These are phyloP conservation scores for Vombatus ursinus DNA, from an alignment of 2,113 vertebrate species.

Conservation along the genomic window DNA sequence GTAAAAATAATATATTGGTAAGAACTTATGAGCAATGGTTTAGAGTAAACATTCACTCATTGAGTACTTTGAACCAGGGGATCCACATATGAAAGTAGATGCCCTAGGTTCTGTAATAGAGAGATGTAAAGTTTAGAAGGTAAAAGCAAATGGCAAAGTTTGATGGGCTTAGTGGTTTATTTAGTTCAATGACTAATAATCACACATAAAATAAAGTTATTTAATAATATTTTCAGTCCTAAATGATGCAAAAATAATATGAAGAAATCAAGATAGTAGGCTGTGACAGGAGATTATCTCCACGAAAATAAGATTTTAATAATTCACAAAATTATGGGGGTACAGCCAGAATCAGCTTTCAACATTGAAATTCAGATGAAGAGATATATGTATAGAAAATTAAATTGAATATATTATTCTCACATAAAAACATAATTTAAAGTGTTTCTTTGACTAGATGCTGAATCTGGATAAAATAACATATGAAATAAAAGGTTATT, in stretches of 20 bases:
- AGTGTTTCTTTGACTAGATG: slow-evolving; percentile 68
- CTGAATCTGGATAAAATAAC: slow-evolving; percentile 70
- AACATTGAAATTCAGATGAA: slow-evolving; percentile 62
- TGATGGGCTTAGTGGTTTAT: slow-evolving; percentile 47
- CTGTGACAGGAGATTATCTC: slow-evolving; percentile 60
- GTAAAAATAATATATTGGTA: neutral
- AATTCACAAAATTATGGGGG: slow-evolving; percentile 53
- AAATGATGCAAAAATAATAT: slow-evolving; percentile 57
- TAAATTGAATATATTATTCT: slow-evolving; percentile 64
- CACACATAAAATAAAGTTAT: slow-evolving; percentile 54
- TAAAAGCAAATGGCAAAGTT: slow-evolving; percentile 13
- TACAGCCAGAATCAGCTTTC: slow-evolving; percentile 68
- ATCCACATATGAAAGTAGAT: neutral
- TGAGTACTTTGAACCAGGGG: neutral
- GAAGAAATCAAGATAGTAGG: slow-evolving; percentile 28
- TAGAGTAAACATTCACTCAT: neutral
- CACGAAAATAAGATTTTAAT: slow-evolving; percentile 68
- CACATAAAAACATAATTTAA: slow-evolving; percentile 78
- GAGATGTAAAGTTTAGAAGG: neutral
- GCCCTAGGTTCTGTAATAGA: neutral
- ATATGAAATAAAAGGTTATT: slow-evolving; percentile 57
- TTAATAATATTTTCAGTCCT: slow-evolving; percentile 49
- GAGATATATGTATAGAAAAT: slow-evolving; percentile 70
- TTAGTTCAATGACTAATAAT: slow-evolving; percentile 43
- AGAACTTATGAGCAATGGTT: neutral